Base-by-base conservation (phyloP, 2,113 vertebrate genomes). In the Hemiscyllium ocellatum region DNA sequence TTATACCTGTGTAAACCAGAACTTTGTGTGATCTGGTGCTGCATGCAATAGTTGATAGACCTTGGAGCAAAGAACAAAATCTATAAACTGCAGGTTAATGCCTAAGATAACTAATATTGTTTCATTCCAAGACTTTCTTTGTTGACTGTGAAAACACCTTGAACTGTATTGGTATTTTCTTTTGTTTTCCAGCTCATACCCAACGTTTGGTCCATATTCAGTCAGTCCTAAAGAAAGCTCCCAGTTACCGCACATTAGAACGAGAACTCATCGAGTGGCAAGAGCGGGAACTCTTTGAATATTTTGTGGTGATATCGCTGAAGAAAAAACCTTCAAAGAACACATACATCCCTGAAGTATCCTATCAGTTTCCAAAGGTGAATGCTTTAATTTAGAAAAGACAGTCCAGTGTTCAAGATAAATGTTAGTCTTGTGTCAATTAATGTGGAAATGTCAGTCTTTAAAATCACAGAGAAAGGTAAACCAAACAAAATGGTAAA, bases 331-430 rank as follows among this genome's bases (percentile, higher is more conserved):
- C 98, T 3, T 98, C 98, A 96, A 99, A 99, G 97, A 99, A 98
- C 97, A 98, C 98, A 76, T 99, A 98, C 96, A 97, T 98, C 95
- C 98, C 99, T 0, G 99, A 99, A 97, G 99, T 99, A 97, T 98
- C 99, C 8, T 99, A 99, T 97, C 99, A 99, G 97, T 99, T 99
- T 97, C 99, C 99, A 52, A 99, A 99, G 99, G 99, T 99, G 97
- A 76, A 61, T 96, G 3, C 69, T 29, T 50, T 47, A 50, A 26
- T 95, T 85, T 95, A 85, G 0, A 61, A 12, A 61, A 56, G 26
- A 66, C 52, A 86, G 20, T 10, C 72, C 19, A 22, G 26, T 61
- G 26, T 15, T 61, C 56, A n/a, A 52, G 20, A 80, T 95, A 78
- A 91, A 29, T 89, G 86, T 42, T 50, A 89, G 86, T 13, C 22